Evolutionary conservation across 2,888 invertebrate genomes (phyloP).

Genomic region (Rhagonycha lutea): DNA sequence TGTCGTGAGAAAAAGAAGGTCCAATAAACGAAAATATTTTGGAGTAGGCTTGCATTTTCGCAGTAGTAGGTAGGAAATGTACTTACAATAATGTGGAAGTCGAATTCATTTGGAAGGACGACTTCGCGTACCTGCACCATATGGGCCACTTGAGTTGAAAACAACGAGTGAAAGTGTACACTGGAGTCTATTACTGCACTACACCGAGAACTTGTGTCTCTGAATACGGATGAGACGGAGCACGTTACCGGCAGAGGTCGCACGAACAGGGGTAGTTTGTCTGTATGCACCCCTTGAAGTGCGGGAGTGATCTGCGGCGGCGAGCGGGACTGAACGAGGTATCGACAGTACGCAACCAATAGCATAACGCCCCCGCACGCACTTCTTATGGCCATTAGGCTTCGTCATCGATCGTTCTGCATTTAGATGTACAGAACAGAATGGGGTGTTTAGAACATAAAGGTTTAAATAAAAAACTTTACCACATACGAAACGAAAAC

Average conservation of each 20-base stretch:
- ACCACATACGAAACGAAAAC: constrained; percentile 16
- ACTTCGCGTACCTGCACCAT: constrained; percentile 83
- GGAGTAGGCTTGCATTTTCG: background rate
- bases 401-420: constrained; percentile 49
- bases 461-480: constrained; percentile 12
- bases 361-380: constrained; percentile 52
- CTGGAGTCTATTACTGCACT: constrained; percentile 26
- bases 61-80: constrained; percentile 36
- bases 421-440: constrained; percentile 28
- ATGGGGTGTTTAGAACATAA: constrained; percentile 22
- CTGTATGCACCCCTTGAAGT: constrained; percentile 46
- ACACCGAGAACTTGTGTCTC: constrained; percentile 22
- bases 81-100: constrained; percentile 80
- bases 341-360: constrained; percentile 52
- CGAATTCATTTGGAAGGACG: constrained; percentile 78
- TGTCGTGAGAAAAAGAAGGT: background rate
- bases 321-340: constrained; percentile 38
- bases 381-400: constrained; percentile 54
- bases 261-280: constrained; percentile 29
- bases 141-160: constrained; percentile 55
- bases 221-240: constrained; percentile 25
- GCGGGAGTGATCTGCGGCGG: constrained; percentile 46
- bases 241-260: constrained; percentile 27
- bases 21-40: background rate
- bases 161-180: constrained; percentile 21